A percentile compares a stretch with the other conserved stretches of the same genome.
Evolutionary conservation across 2,797 vertebrate genomes (phyloP).

Genomic region (Nasua narica): DNA sequence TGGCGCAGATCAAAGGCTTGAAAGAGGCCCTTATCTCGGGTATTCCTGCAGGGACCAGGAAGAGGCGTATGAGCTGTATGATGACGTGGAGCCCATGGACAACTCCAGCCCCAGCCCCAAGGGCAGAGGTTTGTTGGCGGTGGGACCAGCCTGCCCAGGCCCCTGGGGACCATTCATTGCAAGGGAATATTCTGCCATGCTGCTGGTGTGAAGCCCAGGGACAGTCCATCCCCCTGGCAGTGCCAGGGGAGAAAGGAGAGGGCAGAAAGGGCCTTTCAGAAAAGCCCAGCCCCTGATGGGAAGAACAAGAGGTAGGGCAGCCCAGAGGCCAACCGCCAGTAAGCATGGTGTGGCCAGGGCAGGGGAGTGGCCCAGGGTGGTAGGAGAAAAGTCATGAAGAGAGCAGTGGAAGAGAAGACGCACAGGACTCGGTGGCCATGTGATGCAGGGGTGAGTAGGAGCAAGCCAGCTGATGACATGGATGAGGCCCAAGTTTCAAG

Average conservation of each 20-base stretch:
- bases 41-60: conserved; percentile 45
- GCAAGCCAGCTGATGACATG: not conserved
- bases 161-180: not conserved
- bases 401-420: not conserved
- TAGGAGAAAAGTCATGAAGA: not conserved
- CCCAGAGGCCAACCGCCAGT: not conserved
- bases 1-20: not conserved
- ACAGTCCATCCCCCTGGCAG: not conserved
- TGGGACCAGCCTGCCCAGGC: not conserved
- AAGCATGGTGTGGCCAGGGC: not conserved
- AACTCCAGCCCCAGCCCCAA: not conserved
- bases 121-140: conserved; percentile 56
- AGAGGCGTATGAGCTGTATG: conserved; percentile 58
- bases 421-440: fast-evolving
- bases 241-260: not conserved
- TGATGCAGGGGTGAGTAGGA: not conserved
- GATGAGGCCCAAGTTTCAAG: not conserved
- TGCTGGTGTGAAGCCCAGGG: not conserved
- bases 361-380: not conserved
- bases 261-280: not conserved
- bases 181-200: not conserved
- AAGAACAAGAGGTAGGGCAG: not conserved
- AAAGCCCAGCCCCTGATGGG: not conserved
- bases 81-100: not conserved
- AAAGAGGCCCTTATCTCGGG: not conserved